Evolutionary conservation across 92 coral and sea anemone species (phyloP).

Genomic region (Phenganax stokvisi): DNA sequence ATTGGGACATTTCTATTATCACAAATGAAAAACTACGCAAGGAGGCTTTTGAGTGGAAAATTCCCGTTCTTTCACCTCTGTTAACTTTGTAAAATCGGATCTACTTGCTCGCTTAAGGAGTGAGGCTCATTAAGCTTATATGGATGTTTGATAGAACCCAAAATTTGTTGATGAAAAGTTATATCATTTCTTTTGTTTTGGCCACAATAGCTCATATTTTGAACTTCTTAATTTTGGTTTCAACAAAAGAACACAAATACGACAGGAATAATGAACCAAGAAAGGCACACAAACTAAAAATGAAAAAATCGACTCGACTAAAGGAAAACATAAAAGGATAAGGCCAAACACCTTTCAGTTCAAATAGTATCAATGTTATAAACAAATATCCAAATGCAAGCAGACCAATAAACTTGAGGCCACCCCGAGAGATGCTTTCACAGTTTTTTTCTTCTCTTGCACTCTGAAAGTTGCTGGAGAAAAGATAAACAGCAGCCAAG

Average conservation of each 20-base stretch:
- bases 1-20: no score
- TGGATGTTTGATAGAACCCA: no score
- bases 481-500: background rate
- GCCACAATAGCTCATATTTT: background rate
- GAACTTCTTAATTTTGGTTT: slow-evolving; percentile 20
- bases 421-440: slow-evolving; percentile 1
- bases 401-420: slow-evolving; percentile 6
- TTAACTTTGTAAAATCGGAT: no score
- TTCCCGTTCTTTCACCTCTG: no score
- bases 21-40: no score
- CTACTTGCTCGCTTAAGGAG: no score
- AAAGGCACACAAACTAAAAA: slow-evolving; percentile 2
- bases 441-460: slow-evolving; percentile 18
- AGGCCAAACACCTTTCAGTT: slow-evolving; percentile 29
- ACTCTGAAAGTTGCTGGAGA: slow-evolving; percentile 19
- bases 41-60: no score
- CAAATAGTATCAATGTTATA: slow-evolving; percentile 18
- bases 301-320: slow-evolving; percentile 10
- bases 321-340: slow-evolving; percentile 38
- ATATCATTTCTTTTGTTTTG: no score
- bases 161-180: no score
- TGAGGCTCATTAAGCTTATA: no score
- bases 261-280: background rate
- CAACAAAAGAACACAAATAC: slow-evolving; percentile 22
- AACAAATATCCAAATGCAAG: slow-evolving; percentile 19